A percentile compares a stretch with the other conserved stretches of the same genome.
phyloP scores from a whole-genome alignment of 2,888 invertebrate genomes.

The Drosophila neotestacea region DNA sequence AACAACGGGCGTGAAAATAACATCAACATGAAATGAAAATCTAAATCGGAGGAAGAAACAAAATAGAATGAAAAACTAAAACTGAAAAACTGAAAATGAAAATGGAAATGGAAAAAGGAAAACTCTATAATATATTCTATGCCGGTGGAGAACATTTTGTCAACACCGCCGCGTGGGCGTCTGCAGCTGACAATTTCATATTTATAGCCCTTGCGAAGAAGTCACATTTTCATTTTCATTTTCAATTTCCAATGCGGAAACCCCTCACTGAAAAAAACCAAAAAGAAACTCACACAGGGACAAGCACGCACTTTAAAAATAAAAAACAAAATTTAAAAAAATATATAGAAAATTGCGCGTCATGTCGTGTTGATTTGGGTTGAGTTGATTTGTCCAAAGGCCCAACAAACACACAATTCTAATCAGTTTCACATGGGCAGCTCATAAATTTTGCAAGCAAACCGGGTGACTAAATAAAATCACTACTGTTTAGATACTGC shows the following conservation, averaged over 20 bases:
- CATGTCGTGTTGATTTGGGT: constrained; percentile 26
- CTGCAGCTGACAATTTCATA: constrained; percentile 79
- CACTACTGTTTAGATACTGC: constrained; percentile 82
- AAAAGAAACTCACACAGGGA: constrained; percentile 3
- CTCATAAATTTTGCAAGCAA: constrained; percentile 71
- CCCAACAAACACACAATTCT: constrained; percentile 36
- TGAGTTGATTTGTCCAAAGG: constrained; percentile 14
- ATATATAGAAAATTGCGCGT: constrained; percentile 44
- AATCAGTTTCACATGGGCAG: constrained; percentile 77
- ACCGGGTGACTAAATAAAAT: constrained; percentile 68
- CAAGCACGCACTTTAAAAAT: constrained; percentile 40
- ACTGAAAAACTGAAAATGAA: constrained; percentile 34
- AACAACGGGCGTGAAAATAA: constrained; percentile 67
- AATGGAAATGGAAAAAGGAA: constrained; percentile 37
- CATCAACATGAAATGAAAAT: constrained; percentile 44
- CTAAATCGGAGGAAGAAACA: constrained; percentile 32
- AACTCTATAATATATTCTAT: constrained; percentile 30
- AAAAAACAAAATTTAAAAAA: constrained; percentile 16
- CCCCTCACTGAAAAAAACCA: constrained; percentile 7
- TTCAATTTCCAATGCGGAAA: constrained; percentile 56
- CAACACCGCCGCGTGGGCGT: constrained; percentile 72
- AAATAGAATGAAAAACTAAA: constrained; percentile 27
- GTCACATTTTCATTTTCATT: constrained; percentile 34
- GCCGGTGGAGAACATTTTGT: constrained; percentile 50
- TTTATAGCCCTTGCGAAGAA: constrained; percentile 56